phyloP scores from a whole-genome alignment of 2,888 invertebrate genomes.

The Caenorhabditis afra region DNA sequence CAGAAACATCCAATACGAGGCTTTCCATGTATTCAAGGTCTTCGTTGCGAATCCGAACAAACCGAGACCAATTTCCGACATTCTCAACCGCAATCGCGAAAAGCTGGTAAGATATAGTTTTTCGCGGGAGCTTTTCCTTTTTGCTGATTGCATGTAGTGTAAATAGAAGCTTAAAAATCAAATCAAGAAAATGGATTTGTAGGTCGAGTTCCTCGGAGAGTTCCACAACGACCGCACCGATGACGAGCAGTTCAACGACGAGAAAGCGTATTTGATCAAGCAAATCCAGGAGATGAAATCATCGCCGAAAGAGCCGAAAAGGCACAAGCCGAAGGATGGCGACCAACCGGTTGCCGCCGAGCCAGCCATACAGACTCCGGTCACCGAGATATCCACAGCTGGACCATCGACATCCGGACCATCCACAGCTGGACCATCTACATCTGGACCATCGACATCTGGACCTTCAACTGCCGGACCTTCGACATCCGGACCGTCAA shows the following conservation, averaged over 20 bases:
- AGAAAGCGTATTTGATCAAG: conserved; percentile 99
- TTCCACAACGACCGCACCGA: conserved; percentile 99
- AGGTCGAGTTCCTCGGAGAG: conserved; percentile 94
- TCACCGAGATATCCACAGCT: background rate
- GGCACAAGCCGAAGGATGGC: conserved; percentile 17
- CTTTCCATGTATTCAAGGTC: conserved; percentile 99
- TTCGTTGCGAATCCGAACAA: conserved; percentile 99
- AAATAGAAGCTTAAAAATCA: conserved; percentile 1
- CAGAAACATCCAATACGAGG: conserved; percentile 99
- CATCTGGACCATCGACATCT: too few relatives aligned
- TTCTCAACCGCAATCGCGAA: conserved; percentile 91
- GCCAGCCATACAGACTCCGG: too few relatives aligned
- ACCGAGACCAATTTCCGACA: conserved; percentile 98
- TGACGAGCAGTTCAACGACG: conserved; percentile 99
- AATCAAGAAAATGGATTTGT: conserved; percentile 84
- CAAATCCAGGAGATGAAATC: conserved; percentile 99
- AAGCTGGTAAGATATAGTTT: conserved; percentile 52
- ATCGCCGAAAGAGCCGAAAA: conserved; percentile 37
- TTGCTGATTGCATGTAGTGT: background rate
- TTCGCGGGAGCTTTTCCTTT: background rate
- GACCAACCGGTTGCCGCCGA: conserved; percentile 10
- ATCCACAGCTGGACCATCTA: background rate
- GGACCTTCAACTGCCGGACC: too few relatives aligned
- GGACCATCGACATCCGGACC: conserved; percentile 1
- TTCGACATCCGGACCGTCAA: too few relatives aligned